Base-by-base conservation (phyloP, 1,140 invertebrate species). In the Drosophila leontia region DNA sequence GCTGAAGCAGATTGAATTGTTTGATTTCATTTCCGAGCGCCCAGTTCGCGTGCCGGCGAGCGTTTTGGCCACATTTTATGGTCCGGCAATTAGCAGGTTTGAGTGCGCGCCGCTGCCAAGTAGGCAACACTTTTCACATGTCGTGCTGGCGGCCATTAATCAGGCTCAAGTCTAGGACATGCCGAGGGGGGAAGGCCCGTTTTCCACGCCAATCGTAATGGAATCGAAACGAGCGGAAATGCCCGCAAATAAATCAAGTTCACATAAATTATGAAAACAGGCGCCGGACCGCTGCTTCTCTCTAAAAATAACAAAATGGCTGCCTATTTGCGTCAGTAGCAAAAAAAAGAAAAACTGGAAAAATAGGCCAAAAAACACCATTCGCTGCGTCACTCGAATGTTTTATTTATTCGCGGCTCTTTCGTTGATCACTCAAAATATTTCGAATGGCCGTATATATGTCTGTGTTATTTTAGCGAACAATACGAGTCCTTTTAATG, bases 61-160 rank as follows among this genome's bases (percentile, higher is more conserved):
- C 78, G 69, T 68, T 90, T 81, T 85, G 59, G 56, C 34, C 35
- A 57, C 47, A 72, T 71, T 88, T 90, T 88, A 88, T 90, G 77
- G 69, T 56, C 51, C 51, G 74, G 59, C 84, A 88, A 88, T 88
- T 90, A 88, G 71, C 83, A 80, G 80, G 69, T 78, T 56, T 56
- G 53, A 56, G 53, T 23, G 19, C 37, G 35, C 53, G 35, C 75
- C 65, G 41, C 64, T 53, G 23, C 8, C 29, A 88, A 78, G 68
- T 80, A 88, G 84, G 84, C 83, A 83, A 83, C 84, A 84, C 77
- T 88, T 83, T 77, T 75, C 83, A 80, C 71, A 70, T 84, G 74
- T 67, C 85, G 85, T 88, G 84, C 85, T 11, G 47, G 23, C 42
- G 42, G 44, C 55, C 85, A 88, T 88, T 85, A 84, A 87, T 87